Evolutionary conservation across 2,113 vertebrate genomes (phyloP), one percentile per base, ranked within the genome.

Genomic region (Neoarius graeffei): DNA sequence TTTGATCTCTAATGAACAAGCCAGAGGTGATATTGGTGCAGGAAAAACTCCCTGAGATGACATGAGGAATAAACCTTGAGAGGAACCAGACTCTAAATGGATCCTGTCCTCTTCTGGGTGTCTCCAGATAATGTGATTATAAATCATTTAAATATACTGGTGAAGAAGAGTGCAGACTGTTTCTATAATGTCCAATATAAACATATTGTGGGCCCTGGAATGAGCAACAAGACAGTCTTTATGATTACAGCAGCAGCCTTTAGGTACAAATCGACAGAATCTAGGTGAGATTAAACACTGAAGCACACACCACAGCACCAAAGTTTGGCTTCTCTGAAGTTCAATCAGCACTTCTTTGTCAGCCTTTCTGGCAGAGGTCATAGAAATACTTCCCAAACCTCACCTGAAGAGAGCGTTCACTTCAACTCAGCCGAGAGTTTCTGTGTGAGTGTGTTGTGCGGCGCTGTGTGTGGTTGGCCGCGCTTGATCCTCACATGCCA

Each of bases 381-480:
- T 15, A 54, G 13, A 74, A 57, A 76, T 59, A 19, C 23, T 20
- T 85, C 56, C 23, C 14, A 9, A 48, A 48, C 54, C 27, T 76
- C 23, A 85, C 84, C 84, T 85, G 84, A 76, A 76, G 54, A 48
- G 3, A 82, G 57, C 57, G 20, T 59, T 85, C 30, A 19, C 56
- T 85, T 74, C 30, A 74, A 25, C 30, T 74, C 11, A 7, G 54
- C 67, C 9, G 13, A 62, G 56, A 62, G 84, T 60, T 74, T 62
- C 84, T 83, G 69, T 88, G 80, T n/a, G 57, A 82, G 57, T 20
- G 56, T 81, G 30, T 62, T 82, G 57, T 81, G 88, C 14, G 83
- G 89, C 90, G 79, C 89, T 86, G 90, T 91, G 90, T 90, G 89
- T 90, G 90, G 90, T 89, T 90, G 89, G 62, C 87, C 85, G 71